Percentiles rank a stretch among this genome's conserved stretches.
Conservation (phyloP, 2,888 invertebrate genomes). For the Peribatodes rhomboidaria region DNA sequence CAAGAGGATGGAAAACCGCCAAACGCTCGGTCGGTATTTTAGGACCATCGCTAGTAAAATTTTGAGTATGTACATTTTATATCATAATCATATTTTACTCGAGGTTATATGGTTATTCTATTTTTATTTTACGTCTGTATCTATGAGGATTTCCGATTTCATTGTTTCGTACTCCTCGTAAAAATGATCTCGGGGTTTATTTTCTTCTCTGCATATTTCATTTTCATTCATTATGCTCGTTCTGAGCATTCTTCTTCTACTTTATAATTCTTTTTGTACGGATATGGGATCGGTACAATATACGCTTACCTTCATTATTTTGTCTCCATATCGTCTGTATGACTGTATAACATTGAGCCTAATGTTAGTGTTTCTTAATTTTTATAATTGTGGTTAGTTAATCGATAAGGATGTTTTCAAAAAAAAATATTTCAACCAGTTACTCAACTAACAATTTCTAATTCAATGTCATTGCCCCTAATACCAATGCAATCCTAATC, state of each 20-base stretch:
- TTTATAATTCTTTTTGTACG: too few relatives aligned
- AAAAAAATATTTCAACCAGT: neutral
- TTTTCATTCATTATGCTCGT: neutral
- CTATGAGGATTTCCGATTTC: neutral
- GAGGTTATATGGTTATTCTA: slow-evolving; percentile 10
- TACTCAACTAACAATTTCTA: neutral
- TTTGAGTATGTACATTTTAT: slow-evolving; percentile 45
- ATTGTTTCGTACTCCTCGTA: neutral
- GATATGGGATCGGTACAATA: too few relatives aligned
- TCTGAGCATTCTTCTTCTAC: too few relatives aligned
- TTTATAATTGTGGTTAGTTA: too few relatives aligned
- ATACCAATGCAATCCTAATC: slow-evolving; percentile 13
- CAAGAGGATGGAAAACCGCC: slow-evolving; percentile 58
- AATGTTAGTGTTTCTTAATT: too few relatives aligned
- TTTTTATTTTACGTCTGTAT: slow-evolving; percentile 5
- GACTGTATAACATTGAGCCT: too few relatives aligned
- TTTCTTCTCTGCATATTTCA: neutral
- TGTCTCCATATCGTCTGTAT: too few relatives aligned
- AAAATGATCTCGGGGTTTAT: neutral
- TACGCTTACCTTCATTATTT: too few relatives aligned
- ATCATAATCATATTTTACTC: slow-evolving; percentile 44
- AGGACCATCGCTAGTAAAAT: slow-evolving; percentile 57
- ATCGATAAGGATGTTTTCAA: neutral
- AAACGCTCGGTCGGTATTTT: slow-evolving; percentile 58
- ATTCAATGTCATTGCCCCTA: slow-evolving; percentile 24